Percentiles rank a stretch among this genome's conserved stretches.
Conservation (phyloP, 92 coral and sea anemone species). For the Umimayanthus chanpuru region DNA sequence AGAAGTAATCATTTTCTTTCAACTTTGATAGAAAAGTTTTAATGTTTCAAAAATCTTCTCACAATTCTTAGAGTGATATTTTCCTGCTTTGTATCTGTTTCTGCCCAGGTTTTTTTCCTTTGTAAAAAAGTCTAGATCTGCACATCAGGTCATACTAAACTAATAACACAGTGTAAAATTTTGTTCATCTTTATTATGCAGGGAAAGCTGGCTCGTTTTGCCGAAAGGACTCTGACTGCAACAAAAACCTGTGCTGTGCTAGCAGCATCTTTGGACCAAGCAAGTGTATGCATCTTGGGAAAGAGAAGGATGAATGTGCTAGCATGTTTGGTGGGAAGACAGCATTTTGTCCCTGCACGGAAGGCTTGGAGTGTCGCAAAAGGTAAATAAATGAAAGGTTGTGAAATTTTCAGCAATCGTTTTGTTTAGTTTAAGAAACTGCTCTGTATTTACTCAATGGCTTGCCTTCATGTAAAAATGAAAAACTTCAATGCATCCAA, state of each 20-base stretch:
- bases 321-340: background rate
- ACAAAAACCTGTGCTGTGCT: constrained; percentile 13
- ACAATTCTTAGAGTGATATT: no score
- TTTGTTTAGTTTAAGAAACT: no score
- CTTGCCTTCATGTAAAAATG: no score
- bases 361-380: constrained; percentile 10
- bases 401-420: no score
- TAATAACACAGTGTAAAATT: background rate
- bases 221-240: constrained; percentile 13
- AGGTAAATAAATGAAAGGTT: background rate
- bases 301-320: background rate
- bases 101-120: no score
- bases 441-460: no score
- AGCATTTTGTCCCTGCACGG: constrained; percentile 17
- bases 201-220: constrained; percentile 22
- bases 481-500: no score
- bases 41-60: no score
- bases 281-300: background rate
- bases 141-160: background rate
- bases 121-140: background rate
- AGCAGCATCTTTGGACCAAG: background rate
- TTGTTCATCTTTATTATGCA: background rate
- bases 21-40: no score
- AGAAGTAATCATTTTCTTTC: no score
- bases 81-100: no score